phyloP scores from a whole-genome alignment of 2,797 vertebrate genomes.

The Percopsis omiscomaycus region DNA sequence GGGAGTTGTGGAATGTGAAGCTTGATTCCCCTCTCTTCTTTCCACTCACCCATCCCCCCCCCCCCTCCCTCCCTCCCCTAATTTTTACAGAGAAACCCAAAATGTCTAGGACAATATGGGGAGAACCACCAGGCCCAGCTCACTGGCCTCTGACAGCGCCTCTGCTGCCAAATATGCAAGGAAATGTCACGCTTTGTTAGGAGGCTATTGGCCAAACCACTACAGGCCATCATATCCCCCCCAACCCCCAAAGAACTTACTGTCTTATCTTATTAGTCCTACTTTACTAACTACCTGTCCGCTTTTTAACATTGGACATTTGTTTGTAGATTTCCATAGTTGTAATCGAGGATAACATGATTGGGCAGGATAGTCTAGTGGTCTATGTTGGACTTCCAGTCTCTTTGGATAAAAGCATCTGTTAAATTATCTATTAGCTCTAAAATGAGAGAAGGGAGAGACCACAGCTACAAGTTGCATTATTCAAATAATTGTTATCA shows the following conservation, averaged over 20 bases:
- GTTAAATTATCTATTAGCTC: too few species aligned
- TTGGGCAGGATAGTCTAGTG: too few species aligned
- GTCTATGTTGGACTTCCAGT: too few species aligned
- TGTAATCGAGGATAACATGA: too few species aligned
- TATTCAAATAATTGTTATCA: too few species aligned
- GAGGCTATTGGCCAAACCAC: constrained; percentile 37
- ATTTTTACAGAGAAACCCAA: constrained; percentile 30
- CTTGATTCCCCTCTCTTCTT: constrained; percentile 22
- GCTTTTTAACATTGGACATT: too few species aligned
- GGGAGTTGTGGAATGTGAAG: constrained; percentile 71
- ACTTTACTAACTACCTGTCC: too few species aligned
- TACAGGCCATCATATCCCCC: constrained; percentile 50
- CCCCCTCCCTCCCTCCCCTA: constrained; percentile 2
- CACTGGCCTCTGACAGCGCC: constrained; percentile 42
- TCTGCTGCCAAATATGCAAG: constrained; percentile 67
- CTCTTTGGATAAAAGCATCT: too few species aligned
- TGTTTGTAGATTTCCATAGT: too few species aligned
- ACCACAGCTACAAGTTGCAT: too few species aligned
- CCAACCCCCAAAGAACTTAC: constrained; percentile 6
- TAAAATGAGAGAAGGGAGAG: too few species aligned
- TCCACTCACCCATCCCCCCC: constrained; percentile 22
- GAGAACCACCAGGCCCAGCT: constrained; percentile 46
- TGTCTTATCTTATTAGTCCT: too few species aligned
- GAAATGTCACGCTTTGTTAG: constrained; percentile 71
- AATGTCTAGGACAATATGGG: constrained; percentile 45